A percentile compares a stretch with the other conserved stretches of the same genome.
Evolutionary conservation across 2,888 invertebrate species (phyloP).

Genomic region (Drosophila yooni): DNA sequence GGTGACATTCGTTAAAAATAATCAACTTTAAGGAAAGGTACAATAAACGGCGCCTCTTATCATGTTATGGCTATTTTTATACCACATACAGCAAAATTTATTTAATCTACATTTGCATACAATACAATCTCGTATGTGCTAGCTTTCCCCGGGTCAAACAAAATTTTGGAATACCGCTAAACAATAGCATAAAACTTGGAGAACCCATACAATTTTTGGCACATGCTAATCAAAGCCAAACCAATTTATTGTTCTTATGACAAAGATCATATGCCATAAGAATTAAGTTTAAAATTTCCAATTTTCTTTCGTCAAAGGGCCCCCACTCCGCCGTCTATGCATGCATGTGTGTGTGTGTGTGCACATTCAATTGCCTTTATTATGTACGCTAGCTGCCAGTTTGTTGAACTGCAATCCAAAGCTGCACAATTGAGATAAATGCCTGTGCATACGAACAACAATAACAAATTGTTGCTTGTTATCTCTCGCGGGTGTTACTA

Average conservation of each 20-base stretch:
- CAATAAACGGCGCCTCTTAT: not conserved
- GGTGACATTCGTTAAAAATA: slow-evolving; percentile 30
- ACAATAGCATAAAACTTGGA: not conserved
- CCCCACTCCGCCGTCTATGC: not conserved
- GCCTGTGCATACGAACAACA: slow-evolving; percentile 8
- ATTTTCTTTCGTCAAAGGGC: not conserved
- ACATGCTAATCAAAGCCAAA: not conserved
- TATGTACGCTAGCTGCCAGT: not conserved
- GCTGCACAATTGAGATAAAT: slow-evolving; percentile 40
- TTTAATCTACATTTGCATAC: slow-evolving; percentile 7
- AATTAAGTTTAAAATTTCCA: not conserved
- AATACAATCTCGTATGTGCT: not conserved
- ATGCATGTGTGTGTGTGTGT: not conserved
- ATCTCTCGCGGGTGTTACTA: slow-evolving; percentile 18
- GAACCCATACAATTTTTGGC: not conserved
- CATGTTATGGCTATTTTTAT: slow-evolving; percentile 4
- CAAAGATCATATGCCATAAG: not conserved
- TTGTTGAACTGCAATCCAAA: slow-evolving; percentile 9
- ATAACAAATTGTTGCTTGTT: slow-evolving; percentile 7
- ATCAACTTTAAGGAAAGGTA: slow-evolving; percentile 20
- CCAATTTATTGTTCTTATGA: not conserved
- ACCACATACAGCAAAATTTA: not conserved
- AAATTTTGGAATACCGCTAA: not conserved
- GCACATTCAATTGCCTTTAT: slow-evolving; percentile 26
- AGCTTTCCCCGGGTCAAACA: not conserved